These are phyloP conservation scores for Glaucopsyche alexis DNA, from an alignment of 2,888 invertebrate genomes.

Conservation along the genomic window DNA sequence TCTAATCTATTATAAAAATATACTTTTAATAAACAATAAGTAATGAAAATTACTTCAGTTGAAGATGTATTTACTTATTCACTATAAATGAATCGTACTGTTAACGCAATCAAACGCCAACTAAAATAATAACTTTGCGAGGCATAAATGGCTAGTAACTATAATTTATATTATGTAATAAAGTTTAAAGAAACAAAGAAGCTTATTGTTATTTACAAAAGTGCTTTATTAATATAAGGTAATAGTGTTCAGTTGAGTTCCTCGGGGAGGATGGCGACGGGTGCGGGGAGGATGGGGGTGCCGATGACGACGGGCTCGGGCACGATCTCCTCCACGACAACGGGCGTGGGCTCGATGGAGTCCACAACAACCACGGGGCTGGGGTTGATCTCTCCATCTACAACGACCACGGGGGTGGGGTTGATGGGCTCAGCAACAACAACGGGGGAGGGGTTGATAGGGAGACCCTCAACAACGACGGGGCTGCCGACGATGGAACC, in stretches of 20 bases:
- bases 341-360: constrained; percentile 4
- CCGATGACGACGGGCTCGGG: constrained; percentile 41
- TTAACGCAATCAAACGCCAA: no score
- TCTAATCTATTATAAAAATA: no score
- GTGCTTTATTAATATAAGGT: constrained; percentile 18
- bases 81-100: no score
- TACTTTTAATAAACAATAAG: no score
- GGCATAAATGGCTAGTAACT: no score
- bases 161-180: no score
- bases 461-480: not conserved
- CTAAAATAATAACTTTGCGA: no score
- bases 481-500: constrained; percentile 18
- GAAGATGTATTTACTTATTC: no score
- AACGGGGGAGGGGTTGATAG: constrained; percentile 30
- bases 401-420: constrained; percentile 36
- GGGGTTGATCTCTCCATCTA: constrained; percentile 5
- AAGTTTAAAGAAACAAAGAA: not conserved
- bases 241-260: constrained; percentile 46
- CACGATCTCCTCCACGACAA: constrained; percentile 21
- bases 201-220: constrained; percentile 8
- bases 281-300: constrained; percentile 47
- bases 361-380: constrained; percentile 3
- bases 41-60: no score
- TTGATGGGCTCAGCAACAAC: constrained; percentile 32
- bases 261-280: constrained; percentile 50